These are phyloP conservation scores for Aradus depressus DNA, from an alignment of 2,888 invertebrate genomes.

Conservation along the genomic window DNA sequence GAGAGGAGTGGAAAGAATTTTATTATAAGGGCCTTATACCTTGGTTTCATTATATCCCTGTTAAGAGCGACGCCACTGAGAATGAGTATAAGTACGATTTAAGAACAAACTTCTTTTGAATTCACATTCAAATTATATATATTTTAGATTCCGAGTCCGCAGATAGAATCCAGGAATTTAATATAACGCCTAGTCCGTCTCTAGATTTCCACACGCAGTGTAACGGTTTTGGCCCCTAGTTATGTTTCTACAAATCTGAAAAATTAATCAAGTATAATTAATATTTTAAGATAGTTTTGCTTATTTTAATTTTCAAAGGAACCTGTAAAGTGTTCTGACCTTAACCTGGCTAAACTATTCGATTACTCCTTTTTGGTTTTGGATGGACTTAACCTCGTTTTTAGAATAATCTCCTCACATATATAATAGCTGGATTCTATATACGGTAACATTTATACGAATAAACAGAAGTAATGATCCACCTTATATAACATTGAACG, in stretches of 20 bases:
- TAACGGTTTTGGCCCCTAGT: not conserved
- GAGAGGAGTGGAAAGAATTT: conserved; percentile 88
- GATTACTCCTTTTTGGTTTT: too few species aligned
- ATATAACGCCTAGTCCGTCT: not conserved
- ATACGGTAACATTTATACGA: too few species aligned
- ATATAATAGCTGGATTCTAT: too few species aligned
- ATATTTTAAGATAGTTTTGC: too few species aligned
- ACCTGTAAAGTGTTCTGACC: too few species aligned
- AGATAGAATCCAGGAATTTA: not conserved
- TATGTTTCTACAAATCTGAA: not conserved
- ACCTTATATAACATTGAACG: too few species aligned
- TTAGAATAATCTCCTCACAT: too few species aligned
- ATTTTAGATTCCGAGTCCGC: too few species aligned
- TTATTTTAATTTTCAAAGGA: too few species aligned
- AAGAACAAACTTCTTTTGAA: not conserved
- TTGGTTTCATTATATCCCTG: conserved; percentile 92
- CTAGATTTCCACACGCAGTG: not conserved
- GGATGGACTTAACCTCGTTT: too few species aligned
- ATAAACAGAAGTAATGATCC: too few species aligned
- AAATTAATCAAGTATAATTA: not conserved
- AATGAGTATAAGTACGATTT: conserved; percentile 51
- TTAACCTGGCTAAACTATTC: too few species aligned
- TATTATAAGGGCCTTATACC: conserved; percentile 83
- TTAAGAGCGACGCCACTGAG: conserved; percentile 54
- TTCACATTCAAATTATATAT: not conserved